Evolutionary conservation across 2,113 vertebrate genomes (phyloP), one percentile per base, ranked within the genome.

Genomic region (Oreochromis spilurus): DNA sequence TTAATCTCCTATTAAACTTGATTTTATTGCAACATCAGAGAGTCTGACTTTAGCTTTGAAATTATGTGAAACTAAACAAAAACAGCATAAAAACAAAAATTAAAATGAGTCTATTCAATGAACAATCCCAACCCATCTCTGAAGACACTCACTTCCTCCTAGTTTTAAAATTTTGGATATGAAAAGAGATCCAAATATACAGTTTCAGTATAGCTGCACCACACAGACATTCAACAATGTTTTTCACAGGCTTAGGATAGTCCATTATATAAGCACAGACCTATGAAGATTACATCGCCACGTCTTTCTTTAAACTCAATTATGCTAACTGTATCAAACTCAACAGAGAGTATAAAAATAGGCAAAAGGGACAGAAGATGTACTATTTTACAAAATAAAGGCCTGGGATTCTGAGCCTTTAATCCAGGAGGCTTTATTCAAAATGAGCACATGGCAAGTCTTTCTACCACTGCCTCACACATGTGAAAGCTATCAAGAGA

Each of bases 401-500:
- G 36, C 79, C 89, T 43, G 52, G 29, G 81, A 78, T 77, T 91
- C 75, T 87, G 9, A 81, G 85, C 84, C 57, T 53, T 67, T 84
- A 85, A 87, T 88, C 85, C 85, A 83, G 87, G 54, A 38, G 54
- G 82, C 86, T 83, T 84, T 77, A 70, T 81, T 89, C 55, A 75
- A 84, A 87, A 85, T 81, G 83, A 72, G 86, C 89, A 90, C 57
- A 88, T 62, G 60, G 87, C 17, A 72, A 89, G 83, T 85, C 58
- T 91, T 93, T 88, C 82, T 86, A 91, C 86, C 43, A 21, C 29
- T 81, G 83, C 78, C 87, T 94, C 86, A 87, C 94, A 95, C 95
- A 96, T 94, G 93, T 96, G 96, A 92, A 88, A 94, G 85, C 90
- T 86, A 96, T 96, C 94, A 94, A 50, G 77, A 81, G 93, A 94